Percentiles rank a stretch among this genome's conserved stretches.
Evolutionary conservation across 1,140 invertebrate species (phyloP).

Genomic region (Brachionus rubens): DNA sequence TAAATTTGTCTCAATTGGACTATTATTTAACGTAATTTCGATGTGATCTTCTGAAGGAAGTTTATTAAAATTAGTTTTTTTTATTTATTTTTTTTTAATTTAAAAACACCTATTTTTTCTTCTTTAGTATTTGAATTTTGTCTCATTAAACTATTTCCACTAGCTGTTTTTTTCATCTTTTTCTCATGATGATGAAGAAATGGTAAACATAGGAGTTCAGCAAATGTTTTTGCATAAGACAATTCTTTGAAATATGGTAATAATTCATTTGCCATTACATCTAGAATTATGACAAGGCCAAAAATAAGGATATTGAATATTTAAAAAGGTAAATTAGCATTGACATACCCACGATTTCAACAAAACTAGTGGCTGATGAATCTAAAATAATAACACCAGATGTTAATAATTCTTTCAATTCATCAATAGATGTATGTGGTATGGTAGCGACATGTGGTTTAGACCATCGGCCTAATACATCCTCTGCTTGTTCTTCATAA

Average conservation of each 20-base stretch:
- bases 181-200: constrained; percentile 6
- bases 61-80: too few species aligned
- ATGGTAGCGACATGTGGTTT: constrained; percentile 89
- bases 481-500: constrained; percentile 90
- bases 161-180: background rate
- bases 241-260: background rate
- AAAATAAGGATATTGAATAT: background rate
- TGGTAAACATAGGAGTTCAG: background rate
- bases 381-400: background rate
- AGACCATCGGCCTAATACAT: constrained; percentile 87
- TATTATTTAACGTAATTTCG: background rate
- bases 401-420: background rate
- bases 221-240: background rate
- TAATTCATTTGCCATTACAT: background rate
- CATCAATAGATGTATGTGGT: constrained; percentile 61
- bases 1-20: background rate
- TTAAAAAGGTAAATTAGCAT: background rate
- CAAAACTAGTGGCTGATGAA: background rate
- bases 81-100: too few species aligned
- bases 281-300: too few species aligned
- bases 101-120: background rate
- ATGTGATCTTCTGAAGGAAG: too few species aligned
- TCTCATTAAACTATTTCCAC: background rate
- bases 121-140: background rate
- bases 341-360: background rate